A percentile compares a stretch with the other conserved stretches of the same genome.
Evolutionary conservation across 2,888 invertebrate species (phyloP).

Genomic region (Morpho deidamia): DNA sequence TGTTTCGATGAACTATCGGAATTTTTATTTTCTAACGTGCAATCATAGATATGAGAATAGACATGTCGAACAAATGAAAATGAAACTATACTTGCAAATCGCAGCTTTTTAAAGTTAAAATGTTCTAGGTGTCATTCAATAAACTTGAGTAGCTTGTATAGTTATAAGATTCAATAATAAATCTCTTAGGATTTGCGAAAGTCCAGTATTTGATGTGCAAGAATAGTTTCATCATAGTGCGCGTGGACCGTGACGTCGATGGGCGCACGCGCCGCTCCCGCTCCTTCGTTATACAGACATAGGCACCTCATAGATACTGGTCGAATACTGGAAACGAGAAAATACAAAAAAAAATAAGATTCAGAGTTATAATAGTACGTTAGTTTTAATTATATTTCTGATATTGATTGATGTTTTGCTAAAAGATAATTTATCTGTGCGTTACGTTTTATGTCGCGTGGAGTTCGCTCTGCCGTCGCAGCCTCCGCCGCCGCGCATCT

Average conservation of each 20-base stretch:
- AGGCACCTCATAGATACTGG: slow-evolving; percentile 58
- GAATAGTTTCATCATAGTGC: background rate
- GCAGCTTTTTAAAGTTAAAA: background rate
- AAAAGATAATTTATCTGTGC: slow-evolving; percentile 71
- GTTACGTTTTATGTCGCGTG: slow-evolving; percentile 59
- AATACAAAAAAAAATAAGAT: slow-evolving; percentile 36
- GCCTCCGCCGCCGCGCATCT: slow-evolving; percentile 26
- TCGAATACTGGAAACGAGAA: slow-evolving; percentile 53
- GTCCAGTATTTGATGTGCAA: slow-evolving; percentile 2
- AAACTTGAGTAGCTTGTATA: slow-evolving; percentile 15
- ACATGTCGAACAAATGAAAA: background rate
- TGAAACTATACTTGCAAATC: slow-evolving; percentile 8
- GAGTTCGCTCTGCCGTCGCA: slow-evolving; percentile 36
- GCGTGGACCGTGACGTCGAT: slow-evolving; percentile 9
- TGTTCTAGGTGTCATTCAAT: slow-evolving; percentile 9
- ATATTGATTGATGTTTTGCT: slow-evolving; percentile 76
- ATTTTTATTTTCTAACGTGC: background rate
- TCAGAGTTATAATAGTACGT: slow-evolving; percentile 73
- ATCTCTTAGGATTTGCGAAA: slow-evolving; percentile 5
- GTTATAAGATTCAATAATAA: slow-evolving; percentile 8
- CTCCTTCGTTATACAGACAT: slow-evolving; percentile 47
- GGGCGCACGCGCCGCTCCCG: slow-evolving; percentile 47
- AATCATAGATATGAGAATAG: background rate
- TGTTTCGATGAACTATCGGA: background rate
- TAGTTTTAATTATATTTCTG: slow-evolving; percentile 76